A percentile compares a stretch with the other conserved stretches of the same genome.
phyloP scores from a whole-genome alignment of 2,888 invertebrate species.

The Stenchaetothrips biformis region DNA sequence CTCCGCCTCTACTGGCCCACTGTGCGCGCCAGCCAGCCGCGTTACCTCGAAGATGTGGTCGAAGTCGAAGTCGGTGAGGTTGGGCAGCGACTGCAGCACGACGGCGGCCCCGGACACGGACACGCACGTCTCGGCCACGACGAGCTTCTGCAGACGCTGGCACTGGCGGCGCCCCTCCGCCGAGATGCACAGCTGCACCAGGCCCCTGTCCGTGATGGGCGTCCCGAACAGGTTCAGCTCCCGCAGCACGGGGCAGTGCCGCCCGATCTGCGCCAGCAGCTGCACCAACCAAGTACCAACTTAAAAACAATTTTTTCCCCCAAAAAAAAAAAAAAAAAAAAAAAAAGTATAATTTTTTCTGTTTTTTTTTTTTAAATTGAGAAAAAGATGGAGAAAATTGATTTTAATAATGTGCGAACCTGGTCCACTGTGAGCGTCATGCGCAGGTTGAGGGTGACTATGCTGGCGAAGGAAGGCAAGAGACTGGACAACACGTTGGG shows the following conservation, averaged over 20 bases:
- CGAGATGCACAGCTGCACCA: constrained; percentile 40
- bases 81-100: constrained; percentile 40
- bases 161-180: constrained; percentile 38
- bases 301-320: background rate
- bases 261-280: constrained; percentile 41
- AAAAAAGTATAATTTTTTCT: background rate
- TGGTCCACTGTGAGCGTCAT: constrained; percentile 44
- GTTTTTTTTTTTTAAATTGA: background rate
- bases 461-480: constrained; percentile 39
- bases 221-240: constrained; percentile 42
- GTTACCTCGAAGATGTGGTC: constrained; percentile 43
- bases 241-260: constrained; percentile 40
- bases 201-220: constrained; percentile 42
- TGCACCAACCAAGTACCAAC: constrained; percentile 33
- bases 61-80: constrained; percentile 42
- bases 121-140: constrained; percentile 41
- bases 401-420: constrained; percentile 36
- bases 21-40: background rate
- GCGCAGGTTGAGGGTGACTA: constrained; percentile 41
- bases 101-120: constrained; percentile 40
- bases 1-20: too few relatives aligned
- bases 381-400: background rate
- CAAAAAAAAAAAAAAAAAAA: background rate
- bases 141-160: constrained; percentile 40
- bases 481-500: constrained; percentile 40